Evolutionary conservation across 1,140 invertebrate genomes (phyloP).

Genomic region (Himalopsyche phryganea): DNA sequence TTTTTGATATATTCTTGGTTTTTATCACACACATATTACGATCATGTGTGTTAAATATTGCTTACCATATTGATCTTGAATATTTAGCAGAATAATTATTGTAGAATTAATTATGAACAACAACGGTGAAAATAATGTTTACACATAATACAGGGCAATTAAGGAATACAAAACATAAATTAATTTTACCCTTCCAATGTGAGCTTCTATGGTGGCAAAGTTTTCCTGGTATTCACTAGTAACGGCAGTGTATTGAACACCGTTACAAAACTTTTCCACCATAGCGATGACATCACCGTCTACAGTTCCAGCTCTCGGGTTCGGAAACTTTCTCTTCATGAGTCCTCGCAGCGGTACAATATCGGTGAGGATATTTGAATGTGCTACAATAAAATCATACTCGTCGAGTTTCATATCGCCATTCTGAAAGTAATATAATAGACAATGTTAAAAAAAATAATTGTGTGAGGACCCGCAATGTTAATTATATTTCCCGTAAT

Average conservation of each 20-base stretch:
- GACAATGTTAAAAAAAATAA: slow-evolving; percentile 11
- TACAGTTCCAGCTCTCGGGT: slow-evolving; percentile 63
- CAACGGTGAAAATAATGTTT: no score
- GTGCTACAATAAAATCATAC: slow-evolving; percentile 70
- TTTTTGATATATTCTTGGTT: no score
- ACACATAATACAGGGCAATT: no score
- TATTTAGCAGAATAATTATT: no score
- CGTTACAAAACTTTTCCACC: slow-evolving; percentile 61
- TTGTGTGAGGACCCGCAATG: slow-evolving; percentile 1
- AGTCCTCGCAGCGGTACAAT: slow-evolving; percentile 68
- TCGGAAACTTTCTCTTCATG: slow-evolving; percentile 74
- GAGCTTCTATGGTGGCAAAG: slow-evolving; percentile 63
- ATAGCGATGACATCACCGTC: slow-evolving; percentile 57
- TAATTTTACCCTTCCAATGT: slow-evolving; percentile 68
- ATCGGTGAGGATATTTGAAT: slow-evolving; percentile 74
- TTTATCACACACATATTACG: no score
- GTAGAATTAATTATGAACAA: no score
- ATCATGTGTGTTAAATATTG: no score
- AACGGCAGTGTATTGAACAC: slow-evolving; percentile 61
- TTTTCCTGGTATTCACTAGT: slow-evolving; percentile 65
- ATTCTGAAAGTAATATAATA: slow-evolving; percentile 47
- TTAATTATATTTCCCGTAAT: no score
- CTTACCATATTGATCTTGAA: no score
- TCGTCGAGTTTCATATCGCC: slow-evolving; percentile 66
- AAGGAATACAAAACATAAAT: no score